phyloP scores from a whole-genome alignment of 1,140 invertebrate species.

The Archivesica marissinica region DNA sequence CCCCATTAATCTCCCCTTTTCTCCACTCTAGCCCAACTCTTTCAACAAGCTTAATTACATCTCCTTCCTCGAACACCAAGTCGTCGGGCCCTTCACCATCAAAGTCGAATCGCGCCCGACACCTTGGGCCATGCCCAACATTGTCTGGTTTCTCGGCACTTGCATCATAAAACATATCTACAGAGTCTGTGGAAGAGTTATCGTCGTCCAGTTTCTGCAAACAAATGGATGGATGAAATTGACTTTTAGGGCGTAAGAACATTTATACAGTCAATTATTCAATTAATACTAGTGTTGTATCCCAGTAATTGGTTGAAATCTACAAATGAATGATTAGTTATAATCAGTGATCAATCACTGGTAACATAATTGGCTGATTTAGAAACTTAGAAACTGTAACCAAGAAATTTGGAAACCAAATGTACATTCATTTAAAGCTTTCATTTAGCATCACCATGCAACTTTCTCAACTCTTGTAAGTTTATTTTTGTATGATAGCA shows the following conservation, averaged over 20 bases:
- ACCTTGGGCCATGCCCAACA: slow-evolving; percentile 74
- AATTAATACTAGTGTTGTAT: too few species aligned
- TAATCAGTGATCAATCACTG: not conserved
- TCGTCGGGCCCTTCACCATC: slow-evolving; percentile 87
- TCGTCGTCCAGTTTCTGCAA: slow-evolving; percentile 36
- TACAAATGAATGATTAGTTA: too few species aligned
- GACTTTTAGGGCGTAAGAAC: not conserved
- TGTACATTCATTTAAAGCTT: too few species aligned
- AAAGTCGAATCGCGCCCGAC: slow-evolving; percentile 86
- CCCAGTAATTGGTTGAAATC: too few species aligned
- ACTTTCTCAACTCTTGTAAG: too few species aligned
- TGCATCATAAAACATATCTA: slow-evolving; percentile 42
- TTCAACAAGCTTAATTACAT: slow-evolving; percentile 89
- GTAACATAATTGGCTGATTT: too few species aligned
- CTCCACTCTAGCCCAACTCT: slow-evolving; percentile 93
- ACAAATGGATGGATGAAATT: not conserved
- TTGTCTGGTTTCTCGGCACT: slow-evolving; percentile 67
- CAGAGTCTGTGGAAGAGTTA: slow-evolving; percentile 18
- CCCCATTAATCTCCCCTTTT: slow-evolving; percentile 89
- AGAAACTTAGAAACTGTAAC: too few species aligned
- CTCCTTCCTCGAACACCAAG: slow-evolving; percentile 87
- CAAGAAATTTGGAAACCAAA: too few species aligned
- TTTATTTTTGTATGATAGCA: too few species aligned
- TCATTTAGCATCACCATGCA: too few species aligned
- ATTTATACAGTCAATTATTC: too few species aligned